phyloP scores from a whole-genome alignment of 2,113 vertebrate genomes.

The Tyto alba region DNA sequence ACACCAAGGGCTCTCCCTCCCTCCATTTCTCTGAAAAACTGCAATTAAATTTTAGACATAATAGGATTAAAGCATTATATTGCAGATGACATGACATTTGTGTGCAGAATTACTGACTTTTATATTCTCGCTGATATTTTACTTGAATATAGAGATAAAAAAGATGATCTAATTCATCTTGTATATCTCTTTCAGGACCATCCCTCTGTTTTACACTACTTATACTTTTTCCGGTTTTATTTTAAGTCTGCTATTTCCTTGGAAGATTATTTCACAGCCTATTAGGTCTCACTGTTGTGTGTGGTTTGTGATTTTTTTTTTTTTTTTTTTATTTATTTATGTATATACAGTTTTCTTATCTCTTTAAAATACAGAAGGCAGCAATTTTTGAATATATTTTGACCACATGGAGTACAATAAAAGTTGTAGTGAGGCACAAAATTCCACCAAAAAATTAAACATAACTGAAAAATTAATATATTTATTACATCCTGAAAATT shows the following conservation, averaged over 20 bases:
- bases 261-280: conserved; percentile 2
- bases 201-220: not conserved
- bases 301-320: not conserved
- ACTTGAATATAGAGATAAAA: conserved; percentile 23
- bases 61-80: conserved; percentile 37
- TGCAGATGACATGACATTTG: conserved; percentile 20
- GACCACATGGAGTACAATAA: not conserved
- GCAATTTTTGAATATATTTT: not conserved
- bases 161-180: conserved; percentile 9
- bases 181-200: not conserved
- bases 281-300: not conserved
- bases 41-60: conserved; percentile 41
- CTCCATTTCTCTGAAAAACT: conserved; percentile 26
- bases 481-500: not conserved
- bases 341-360: not conserved
- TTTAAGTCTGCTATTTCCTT: not conserved
- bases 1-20: conserved; percentile 10
- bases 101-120: conserved; percentile 30
- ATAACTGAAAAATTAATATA: not conserved
- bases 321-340: not conserved
- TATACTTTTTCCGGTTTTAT: not conserved
- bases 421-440: not conserved
- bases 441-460: not conserved
- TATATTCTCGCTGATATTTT: conserved; percentile 19
- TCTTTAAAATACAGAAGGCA: not conserved